These are phyloP conservation scores for Eupsilia transversa DNA, from an alignment of 2,888 invertebrate genomes.

Conservation along the genomic window DNA sequence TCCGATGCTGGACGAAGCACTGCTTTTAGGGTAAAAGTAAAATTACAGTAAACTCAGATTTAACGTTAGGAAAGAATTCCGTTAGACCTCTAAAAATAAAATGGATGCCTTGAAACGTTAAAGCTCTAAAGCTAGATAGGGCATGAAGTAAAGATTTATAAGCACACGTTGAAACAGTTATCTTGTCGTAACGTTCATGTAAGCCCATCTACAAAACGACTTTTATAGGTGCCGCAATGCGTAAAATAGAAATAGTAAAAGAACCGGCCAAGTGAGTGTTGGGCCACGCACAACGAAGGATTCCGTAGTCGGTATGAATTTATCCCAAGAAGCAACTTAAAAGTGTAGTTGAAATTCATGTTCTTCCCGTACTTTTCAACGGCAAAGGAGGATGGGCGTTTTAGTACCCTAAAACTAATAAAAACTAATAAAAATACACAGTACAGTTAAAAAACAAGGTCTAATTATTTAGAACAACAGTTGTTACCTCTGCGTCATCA, in stretches of 20 bases:
- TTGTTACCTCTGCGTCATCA: neutral
- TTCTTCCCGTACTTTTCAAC: no score
- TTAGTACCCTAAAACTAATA: no score
- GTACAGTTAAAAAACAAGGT: no score
- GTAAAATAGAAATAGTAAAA: conserved; percentile 28
- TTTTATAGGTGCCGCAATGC: conserved; percentile 54
- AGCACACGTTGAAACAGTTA: neutral
- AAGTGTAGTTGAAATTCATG: no score
- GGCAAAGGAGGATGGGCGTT: no score
- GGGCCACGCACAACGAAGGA: no score
- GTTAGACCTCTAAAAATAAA: neutral
- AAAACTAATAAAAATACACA: no score
- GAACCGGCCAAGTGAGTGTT: no score
- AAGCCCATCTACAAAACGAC: conserved; percentile 8
- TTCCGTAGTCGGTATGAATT: no score
- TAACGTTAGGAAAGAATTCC: neutral
- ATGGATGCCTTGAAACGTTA: neutral
- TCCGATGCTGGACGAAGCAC: neutral
- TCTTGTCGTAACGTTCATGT: conserved; percentile 13
- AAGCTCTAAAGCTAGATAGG: neutral
- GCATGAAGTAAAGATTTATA: conserved; percentile 30
- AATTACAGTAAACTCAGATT: neutral
- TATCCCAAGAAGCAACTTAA: no score
- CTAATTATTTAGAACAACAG: no score
- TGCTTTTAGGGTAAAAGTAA: neutral